These are phyloP conservation scores for Plebejus anna DNA, from an alignment of 2,888 invertebrate species.

Conservation along the genomic window DNA sequence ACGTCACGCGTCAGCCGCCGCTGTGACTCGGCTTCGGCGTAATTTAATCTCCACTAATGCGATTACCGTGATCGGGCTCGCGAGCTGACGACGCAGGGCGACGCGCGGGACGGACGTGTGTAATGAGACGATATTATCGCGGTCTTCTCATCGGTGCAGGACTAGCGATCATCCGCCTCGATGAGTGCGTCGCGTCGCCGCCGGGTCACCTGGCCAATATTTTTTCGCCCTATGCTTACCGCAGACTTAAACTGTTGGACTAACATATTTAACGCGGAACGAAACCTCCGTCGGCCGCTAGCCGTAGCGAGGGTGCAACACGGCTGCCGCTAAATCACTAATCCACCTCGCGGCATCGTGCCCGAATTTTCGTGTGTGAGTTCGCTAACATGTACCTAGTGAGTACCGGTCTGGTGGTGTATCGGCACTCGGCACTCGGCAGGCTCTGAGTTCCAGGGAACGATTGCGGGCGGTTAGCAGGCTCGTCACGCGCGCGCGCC, in stretches of 20 bases:
- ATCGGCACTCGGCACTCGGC: conserved; percentile 10
- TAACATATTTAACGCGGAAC: neutral
- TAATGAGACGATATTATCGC: neutral
- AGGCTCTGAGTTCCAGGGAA: conserved; percentile 34
- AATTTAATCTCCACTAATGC: conserved; percentile 5
- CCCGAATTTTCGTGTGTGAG: neutral
- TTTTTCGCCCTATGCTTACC: neutral
- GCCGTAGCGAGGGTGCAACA: neutral
- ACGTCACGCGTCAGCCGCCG: neutral
- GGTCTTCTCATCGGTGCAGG: neutral
- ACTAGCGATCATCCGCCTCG: neutral
- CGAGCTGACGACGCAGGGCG: neutral
- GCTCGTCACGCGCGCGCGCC: conserved; percentile 41
- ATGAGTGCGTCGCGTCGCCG: neutral
- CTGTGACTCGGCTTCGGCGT: neutral
- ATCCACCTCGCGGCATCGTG: neutral
- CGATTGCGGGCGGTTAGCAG: conserved; percentile 35
- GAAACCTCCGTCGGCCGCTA: neutral
- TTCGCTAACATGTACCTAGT: neutral
- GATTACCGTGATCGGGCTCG: neutral
- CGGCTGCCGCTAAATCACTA: neutral
- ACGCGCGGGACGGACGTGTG: neutral
- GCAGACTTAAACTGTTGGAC: neutral
- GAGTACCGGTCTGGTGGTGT: neutral
- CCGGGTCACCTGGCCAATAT: neutral